These are phyloP conservation scores for Gadopsis marmoratus DNA, from an alignment of 2,797 vertebrate genomes.

Conservation along the genomic window DNA sequence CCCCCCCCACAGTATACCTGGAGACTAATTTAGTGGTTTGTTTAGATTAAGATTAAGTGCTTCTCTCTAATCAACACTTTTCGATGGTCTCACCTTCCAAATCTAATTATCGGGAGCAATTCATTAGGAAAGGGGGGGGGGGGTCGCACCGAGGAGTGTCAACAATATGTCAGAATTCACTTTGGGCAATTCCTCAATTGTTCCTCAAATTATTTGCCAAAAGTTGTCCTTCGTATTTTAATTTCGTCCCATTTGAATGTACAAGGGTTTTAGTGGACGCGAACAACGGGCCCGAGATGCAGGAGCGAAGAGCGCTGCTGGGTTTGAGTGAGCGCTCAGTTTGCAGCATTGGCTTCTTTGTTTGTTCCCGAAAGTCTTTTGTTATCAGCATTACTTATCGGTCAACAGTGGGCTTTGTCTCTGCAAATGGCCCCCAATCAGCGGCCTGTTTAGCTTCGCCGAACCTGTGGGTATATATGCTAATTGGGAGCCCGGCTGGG, in stretches of 20 bases:
- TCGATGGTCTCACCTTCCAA: constrained; percentile 88
- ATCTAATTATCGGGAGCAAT: constrained; percentile 93
- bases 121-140: constrained; percentile 87
- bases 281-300: constrained; percentile 82
- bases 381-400: constrained; percentile 95
- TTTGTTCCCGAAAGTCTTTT: constrained; percentile 90
- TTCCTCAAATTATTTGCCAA: constrained; percentile 57
- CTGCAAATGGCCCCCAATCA: constrained; percentile 95
- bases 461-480: constrained; percentile 92
- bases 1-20: not conserved
- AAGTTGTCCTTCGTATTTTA: constrained; percentile 82
- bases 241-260: constrained; percentile 78
- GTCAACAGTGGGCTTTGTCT: constrained; percentile 96
- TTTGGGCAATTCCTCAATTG: constrained; percentile 40
- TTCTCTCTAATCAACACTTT: constrained; percentile 87
- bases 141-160: constrained; percentile 77
- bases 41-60: constrained; percentile 82
- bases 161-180: constrained; percentile 53
- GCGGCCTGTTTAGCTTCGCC: constrained; percentile 93
- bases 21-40: constrained; percentile 71
- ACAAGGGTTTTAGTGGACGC: constrained; percentile 56
- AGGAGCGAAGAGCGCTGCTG: constrained; percentile 82
- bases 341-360: constrained; percentile 89
- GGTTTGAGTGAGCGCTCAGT: constrained; percentile 87
- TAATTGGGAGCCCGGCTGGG: constrained; percentile 88